A percentile compares a stretch with the other conserved stretches of the same genome.
phyloP scores from a whole-genome alignment of 2,888 invertebrate genomes.

The Platypus cylindrus region DNA sequence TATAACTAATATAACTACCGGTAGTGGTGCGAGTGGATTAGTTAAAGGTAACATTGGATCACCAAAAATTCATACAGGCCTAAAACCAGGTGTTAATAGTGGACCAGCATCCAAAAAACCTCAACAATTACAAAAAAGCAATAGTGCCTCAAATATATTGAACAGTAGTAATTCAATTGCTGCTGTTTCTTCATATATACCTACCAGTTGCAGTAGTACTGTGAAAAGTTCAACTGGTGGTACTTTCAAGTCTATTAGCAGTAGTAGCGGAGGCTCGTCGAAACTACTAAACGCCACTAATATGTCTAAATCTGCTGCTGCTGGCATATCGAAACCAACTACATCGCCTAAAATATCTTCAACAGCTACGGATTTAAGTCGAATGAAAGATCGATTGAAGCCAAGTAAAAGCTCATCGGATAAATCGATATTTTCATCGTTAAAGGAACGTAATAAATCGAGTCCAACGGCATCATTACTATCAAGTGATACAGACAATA shows the following conservation, averaged over 20 bases:
- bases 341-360: constrained; percentile 41
- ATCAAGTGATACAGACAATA: constrained; percentile 49
- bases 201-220: constrained; percentile 10
- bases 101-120: constrained; percentile 78
- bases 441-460: constrained; percentile 48
- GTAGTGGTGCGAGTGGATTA: constrained; percentile 12
- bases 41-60: constrained; percentile 36
- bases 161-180: constrained; percentile 16
- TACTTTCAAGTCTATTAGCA: constrained; percentile 15
- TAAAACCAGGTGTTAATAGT: constrained; percentile 72
- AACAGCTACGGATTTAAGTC: constrained; percentile 43
- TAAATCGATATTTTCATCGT: constrained; percentile 50
- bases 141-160: constrained; percentile 21
- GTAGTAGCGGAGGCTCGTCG: constrained; percentile 12
- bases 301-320: constrained; percentile 16
- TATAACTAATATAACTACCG: constrained; percentile 5
- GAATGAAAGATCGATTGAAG: constrained; percentile 49
- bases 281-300: constrained; percentile 14
- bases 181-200: constrained; percentile 6
- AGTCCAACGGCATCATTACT: too few species aligned
- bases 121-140: constrained; percentile 38
- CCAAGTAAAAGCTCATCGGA: constrained; percentile 47
- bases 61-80: constrained; percentile 67
- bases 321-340: constrained; percentile 25
- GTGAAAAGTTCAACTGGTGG: constrained; percentile 16